Evolutionary conservation across 30 jellyfish, hydroid and myxozoan genomes (phyloP).

Genomic region (Aurelia aurita complex sp. Pacific): DNA sequence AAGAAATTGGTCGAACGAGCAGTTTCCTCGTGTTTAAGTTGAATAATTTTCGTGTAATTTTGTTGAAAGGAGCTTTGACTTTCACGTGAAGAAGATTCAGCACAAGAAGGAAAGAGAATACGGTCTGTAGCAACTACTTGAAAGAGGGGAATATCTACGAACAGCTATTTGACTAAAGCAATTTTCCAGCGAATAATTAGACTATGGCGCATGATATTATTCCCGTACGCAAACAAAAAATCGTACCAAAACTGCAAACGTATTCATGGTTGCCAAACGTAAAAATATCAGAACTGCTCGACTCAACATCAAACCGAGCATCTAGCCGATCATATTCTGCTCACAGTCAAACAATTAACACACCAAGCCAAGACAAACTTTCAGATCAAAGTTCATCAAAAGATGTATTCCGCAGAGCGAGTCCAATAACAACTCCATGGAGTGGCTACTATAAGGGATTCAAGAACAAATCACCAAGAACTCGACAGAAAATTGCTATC

Average conservation of each 20-base stretch:
- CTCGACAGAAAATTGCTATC: slow-evolving; percentile 6
- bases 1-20: no score
- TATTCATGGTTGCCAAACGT: slow-evolving; percentile 38
- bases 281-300: slow-evolving; percentile 49
- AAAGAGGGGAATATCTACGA: no score
- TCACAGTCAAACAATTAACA: neutral
- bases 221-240: neutral
- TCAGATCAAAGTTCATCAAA: slow-evolving; percentile 20
- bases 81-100: no score
- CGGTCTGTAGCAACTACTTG: no score
- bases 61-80: no score
- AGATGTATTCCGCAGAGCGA: slow-evolving; percentile 9
- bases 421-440: slow-evolving; percentile 53
- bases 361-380: neutral
- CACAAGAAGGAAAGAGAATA: no score
- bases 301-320: neutral
- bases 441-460: slow-evolving; percentile 16
- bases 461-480: neutral
- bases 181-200: neutral
- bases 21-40: no score
- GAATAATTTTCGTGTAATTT: no score
- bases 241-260: slow-evolving; percentile 10
- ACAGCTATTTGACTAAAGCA: neutral
- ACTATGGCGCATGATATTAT: slow-evolving; percentile 2
- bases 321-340: neutral